Percentiles rank a stretch among this genome's conserved stretches.
Conservation (phyloP, 2,113 vertebrate genomes). For the Scolopax mira region DNA sequence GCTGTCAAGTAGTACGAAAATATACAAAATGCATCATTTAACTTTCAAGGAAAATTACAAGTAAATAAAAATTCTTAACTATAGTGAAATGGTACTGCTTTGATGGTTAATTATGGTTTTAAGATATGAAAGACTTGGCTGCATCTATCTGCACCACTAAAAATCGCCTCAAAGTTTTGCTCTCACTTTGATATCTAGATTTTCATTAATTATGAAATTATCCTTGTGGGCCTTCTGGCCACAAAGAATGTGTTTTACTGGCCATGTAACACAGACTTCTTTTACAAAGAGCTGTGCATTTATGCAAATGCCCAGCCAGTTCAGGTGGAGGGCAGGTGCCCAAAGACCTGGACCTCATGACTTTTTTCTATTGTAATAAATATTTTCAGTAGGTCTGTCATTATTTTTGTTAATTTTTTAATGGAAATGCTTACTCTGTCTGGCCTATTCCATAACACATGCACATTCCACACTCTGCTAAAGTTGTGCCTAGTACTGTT, state of each 20-base stretch:
- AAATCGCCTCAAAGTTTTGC: background rate
- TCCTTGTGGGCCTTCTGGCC: background rate
- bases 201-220: constrained; percentile 1
- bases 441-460: background rate
- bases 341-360: background rate
- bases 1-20: background rate
- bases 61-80: background rate
- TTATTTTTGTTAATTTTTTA: background rate
- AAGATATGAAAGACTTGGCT: background rate
- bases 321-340: background rate
- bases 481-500: background rate
- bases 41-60: background rate
- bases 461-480: background rate
- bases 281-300: background rate
- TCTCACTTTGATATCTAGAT: background rate
- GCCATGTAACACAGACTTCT: background rate
- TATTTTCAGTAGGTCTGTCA: background rate
- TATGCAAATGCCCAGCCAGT: background rate
- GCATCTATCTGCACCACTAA: background rate
- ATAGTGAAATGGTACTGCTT: background rate
- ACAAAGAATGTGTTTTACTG: background rate
- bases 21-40: background rate
- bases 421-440: background rate
- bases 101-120: background rate
- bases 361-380: background rate